Evolutionary conservation across 2,797 vertebrate species (phyloP).

Genomic region (Lacerta bilineata): DNA sequence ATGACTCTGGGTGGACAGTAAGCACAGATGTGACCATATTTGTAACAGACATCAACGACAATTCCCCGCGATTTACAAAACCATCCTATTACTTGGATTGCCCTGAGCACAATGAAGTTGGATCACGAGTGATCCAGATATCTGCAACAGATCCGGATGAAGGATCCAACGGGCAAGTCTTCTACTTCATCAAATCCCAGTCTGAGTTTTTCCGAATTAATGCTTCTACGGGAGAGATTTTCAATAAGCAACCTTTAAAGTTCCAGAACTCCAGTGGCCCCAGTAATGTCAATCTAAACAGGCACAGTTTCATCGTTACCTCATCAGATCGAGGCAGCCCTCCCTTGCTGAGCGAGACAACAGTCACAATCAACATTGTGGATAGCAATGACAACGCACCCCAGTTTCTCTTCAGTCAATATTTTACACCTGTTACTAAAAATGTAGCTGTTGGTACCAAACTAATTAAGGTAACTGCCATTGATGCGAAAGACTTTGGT

Average conservation of each 20-base stretch:
- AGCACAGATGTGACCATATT: conserved; percentile 97
- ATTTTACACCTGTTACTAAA: conserved; percentile 96
- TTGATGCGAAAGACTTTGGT: conserved; percentile 95
- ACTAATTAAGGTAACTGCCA: conserved; percentile 88
- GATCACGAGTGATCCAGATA: conserved; percentile 89
- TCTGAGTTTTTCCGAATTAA: conserved; percentile 97
- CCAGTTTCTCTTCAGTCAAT: conserved; percentile 83
- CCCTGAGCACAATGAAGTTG: conserved; percentile 91
- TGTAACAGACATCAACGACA: conserved; percentile 94
- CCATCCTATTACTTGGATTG: conserved; percentile 96
- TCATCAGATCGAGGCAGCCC: conserved; percentile 93
- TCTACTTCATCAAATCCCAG: conserved; percentile 97
- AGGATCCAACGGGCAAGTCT: conserved; percentile 92
- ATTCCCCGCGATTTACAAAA: conserved; percentile 91
- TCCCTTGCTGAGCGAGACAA: conserved; percentile 93
- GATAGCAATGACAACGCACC: conserved; percentile 97
- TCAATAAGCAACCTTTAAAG: conserved; percentile 92
- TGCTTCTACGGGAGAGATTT: conserved; percentile 92
- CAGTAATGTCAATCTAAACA: conserved; percentile 90
- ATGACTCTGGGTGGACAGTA: conserved; percentile 98
- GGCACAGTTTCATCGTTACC: conserved; percentile 97
- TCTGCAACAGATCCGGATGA: conserved; percentile 93
- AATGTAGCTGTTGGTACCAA: conserved; percentile 92
- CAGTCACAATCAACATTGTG: conserved; percentile 93
- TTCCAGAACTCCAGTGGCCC: conserved; percentile 91